Conservation (phyloP, 2,888 invertebrate genomes). For the Andricus quercusramuli region DNA sequence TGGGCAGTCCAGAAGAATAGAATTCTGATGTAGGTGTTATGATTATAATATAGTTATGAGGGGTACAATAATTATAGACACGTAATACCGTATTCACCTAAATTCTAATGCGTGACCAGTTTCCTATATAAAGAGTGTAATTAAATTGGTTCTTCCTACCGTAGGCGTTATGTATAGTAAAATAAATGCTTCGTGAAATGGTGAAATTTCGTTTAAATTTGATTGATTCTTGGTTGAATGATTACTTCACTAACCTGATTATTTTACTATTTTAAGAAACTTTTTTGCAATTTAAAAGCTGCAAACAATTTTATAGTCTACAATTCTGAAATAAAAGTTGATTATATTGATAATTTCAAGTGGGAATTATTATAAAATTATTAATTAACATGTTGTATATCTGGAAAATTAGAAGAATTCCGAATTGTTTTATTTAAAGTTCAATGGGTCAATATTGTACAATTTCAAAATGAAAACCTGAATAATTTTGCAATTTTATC, state of each 20-base stretch:
- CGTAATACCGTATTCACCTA: slow-evolving; percentile 36
- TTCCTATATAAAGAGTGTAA: slow-evolving; percentile 33
- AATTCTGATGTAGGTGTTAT: slow-evolving; percentile 10
- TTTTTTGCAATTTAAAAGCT: not conserved
- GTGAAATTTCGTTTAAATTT: not conserved
- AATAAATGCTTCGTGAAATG: slow-evolving; percentile 18
- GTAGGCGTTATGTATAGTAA: not conserved
- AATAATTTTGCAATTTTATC: too few species aligned
- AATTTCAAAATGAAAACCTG: too few species aligned
- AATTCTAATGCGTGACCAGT: slow-evolving; percentile 38
- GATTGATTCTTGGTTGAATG: not conserved
- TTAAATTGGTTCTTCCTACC: slow-evolving; percentile 12
- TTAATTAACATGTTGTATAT: too few species aligned
- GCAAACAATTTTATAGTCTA: not conserved
- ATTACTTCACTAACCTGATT: not conserved
- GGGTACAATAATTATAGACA: slow-evolving; percentile 16
- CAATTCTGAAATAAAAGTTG: not conserved
- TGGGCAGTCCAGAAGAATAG: not conserved
- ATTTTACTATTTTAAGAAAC: not conserved
- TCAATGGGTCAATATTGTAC: too few species aligned
- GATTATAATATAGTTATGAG: slow-evolving; percentile 10
- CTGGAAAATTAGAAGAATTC: too few species aligned
- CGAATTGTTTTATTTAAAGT: too few species aligned
- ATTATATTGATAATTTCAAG: too few species aligned
- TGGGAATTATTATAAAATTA: too few species aligned